These are phyloP conservation scores for Drosophila melanogaster DNA, from an alignment of 1,140 invertebrate genomes.

Conservation along the genomic window Release_6_plus_ISO1_MT NT_033777.3:8106001-8106500, in stretches of 20 bases:
- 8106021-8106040: conserved; percentile 88
- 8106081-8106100: conserved; percentile 86
- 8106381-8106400: conserved; percentile 78
- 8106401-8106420: conserved; percentile 82
- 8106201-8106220: conserved; percentile 13
- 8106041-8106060: conserved; percentile 88
- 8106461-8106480: conserved; percentile 34
- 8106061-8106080: conserved; percentile 76
- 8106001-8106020: conserved; percentile 86
- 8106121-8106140: neutral
- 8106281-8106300: conserved; percentile 45
- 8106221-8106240: conserved; percentile 8
- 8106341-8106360: conserved; percentile 20
- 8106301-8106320: conserved; percentile 54
- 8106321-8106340: conserved; percentile 14
- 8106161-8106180: conserved; percentile 40
- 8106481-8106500: conserved; percentile 15
- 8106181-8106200: conserved; percentile 9
- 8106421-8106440: conserved; percentile 80
- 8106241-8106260: conserved; percentile 37
- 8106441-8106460: conserved; percentile 63
- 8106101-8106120: conserved; percentile 24
- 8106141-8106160: conserved; percentile 24
- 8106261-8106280: conserved; percentile 26
- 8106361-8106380: conserved; percentile 58